Conservation (phyloP, 2,888 invertebrate genomes). For the Pyrocoelia pectoralis region DNA sequence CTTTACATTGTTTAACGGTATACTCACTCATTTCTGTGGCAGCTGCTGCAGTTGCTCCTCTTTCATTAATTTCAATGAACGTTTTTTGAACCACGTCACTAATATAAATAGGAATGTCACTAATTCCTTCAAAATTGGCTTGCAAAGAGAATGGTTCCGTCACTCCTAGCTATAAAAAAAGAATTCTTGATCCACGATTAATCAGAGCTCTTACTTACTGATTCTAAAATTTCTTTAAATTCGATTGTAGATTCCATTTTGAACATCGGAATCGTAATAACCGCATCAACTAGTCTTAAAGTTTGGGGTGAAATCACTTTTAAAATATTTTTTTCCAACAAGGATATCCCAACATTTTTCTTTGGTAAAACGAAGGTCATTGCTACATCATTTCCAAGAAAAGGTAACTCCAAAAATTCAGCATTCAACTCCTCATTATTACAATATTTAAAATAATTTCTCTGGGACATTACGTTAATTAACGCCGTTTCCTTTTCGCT, state of each 20-base stretch:
- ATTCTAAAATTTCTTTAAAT: conserved; percentile 65
- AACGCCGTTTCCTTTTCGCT: conserved; percentile 42
- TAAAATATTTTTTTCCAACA: conserved; percentile 32
- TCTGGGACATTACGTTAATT: conserved; percentile 49
- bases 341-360: conserved; percentile 28
- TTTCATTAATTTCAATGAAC: conserved; percentile 55
- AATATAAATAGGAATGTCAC: conserved; percentile 42
- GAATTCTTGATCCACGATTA: too few relatives aligned
- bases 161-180: conserved; percentile 41
- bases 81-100: conserved; percentile 53
- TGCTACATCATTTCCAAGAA: conserved; percentile 37
- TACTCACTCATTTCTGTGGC: conserved; percentile 51
- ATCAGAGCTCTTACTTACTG: too few relatives aligned
- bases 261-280: conserved; percentile 41
- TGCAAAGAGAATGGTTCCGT: conserved; percentile 26
- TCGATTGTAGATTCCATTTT: conserved; percentile 51
- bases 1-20: too few relatives aligned
- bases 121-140: conserved; percentile 49
- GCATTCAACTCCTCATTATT: conserved; percentile 46
- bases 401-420: conserved; percentile 51
- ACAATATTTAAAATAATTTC: conserved; percentile 46
- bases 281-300: conserved; percentile 23
- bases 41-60: conserved; percentile 56
- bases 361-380: conserved; percentile 42
- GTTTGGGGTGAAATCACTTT: conserved; percentile 28